Evolutionary conservation across 2,888 invertebrate genomes (phyloP).

Genomic region (Drosophila nr. medialis): DNA sequence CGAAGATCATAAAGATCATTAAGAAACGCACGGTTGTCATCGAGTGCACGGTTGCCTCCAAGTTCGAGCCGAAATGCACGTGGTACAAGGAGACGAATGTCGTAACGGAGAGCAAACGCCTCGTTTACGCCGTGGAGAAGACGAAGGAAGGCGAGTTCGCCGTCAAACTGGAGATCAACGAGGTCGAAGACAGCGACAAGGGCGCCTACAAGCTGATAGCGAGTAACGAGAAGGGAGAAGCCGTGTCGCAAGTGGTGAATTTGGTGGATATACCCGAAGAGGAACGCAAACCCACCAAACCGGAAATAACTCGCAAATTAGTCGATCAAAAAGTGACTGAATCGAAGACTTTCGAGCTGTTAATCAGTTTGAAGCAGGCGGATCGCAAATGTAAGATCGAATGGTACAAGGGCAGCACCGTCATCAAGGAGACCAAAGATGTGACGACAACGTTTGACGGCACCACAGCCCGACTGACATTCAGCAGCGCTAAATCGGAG

Average conservation of each 20-base stretch:
- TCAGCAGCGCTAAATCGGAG: slow-evolving; percentile 91
- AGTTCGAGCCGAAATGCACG: slow-evolving; percentile 95
- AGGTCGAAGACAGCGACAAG: slow-evolving; percentile 92
- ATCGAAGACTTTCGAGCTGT: slow-evolving; percentile 91
- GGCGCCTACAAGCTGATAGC: slow-evolving; percentile 96
- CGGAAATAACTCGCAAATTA: slow-evolving; percentile 91
- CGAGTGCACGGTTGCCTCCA: slow-evolving; percentile 96
- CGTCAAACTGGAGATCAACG: slow-evolving; percentile 95
- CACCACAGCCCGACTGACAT: slow-evolving; percentile 91
- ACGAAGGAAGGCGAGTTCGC: slow-evolving; percentile 92
- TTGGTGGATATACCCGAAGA: slow-evolving; percentile 92
- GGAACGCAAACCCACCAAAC: slow-evolving; percentile 91
- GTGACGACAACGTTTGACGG: slow-evolving; percentile 93
- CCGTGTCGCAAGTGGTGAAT: slow-evolving; percentile 94
- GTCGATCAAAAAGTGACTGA: slow-evolving; percentile 89
- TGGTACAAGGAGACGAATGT: slow-evolving; percentile 96
- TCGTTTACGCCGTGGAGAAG: slow-evolving; percentile 81
- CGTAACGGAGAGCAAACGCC: slow-evolving; percentile 88
- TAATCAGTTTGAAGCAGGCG: slow-evolving; percentile 89
- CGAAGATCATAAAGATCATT: slow-evolving; percentile 95
- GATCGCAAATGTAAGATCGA: slow-evolving; percentile 93
- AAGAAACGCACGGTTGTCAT: slow-evolving; percentile 97
- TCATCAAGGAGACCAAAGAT: slow-evolving; percentile 91
- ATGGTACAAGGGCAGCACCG: slow-evolving; percentile 93
- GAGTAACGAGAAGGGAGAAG: slow-evolving; percentile 96